phyloP scores from a whole-genome alignment of 1,140 invertebrate genomes.

The Lutraria rhynchaena region DNA sequence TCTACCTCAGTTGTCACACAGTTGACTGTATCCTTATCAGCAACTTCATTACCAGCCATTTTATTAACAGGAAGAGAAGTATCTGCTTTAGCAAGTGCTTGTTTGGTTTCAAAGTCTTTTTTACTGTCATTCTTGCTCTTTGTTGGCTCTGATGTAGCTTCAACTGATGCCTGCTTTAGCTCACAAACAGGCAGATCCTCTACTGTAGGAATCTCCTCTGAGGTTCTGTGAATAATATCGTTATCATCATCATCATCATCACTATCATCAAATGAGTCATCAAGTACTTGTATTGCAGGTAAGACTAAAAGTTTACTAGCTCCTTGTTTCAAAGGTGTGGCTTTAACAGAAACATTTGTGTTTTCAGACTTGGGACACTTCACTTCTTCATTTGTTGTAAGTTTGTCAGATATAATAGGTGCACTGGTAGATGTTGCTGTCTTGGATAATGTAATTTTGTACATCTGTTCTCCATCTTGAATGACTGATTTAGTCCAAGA shows the following conservation, averaged over 20 bases:
- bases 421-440: not conserved
- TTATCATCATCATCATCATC: not conserved
- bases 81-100: too few species aligned
- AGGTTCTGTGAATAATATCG: not conserved
- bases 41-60: not conserved
- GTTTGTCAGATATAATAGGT: not conserved
- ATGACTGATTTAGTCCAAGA: slow-evolving; percentile 9
- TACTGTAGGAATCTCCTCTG: not conserved
- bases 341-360: not conserved
- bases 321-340: too few species aligned
- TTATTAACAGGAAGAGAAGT: too few species aligned
- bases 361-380: slow-evolving; percentile 1
- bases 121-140: not conserved
- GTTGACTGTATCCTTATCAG: not conserved
- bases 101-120: not conserved
- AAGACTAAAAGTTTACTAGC: not conserved
- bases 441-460: not conserved
- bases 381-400: not conserved
- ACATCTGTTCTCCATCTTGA: not conserved
- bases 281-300: not conserved
- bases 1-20: not conserved
- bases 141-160: not conserved
- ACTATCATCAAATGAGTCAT: not conserved
- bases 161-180: not conserved
- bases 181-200: not conserved